Evolutionary conservation across 2,888 invertebrate species (phyloP).

Genomic region (Drosophila nr. medialis): DNA sequence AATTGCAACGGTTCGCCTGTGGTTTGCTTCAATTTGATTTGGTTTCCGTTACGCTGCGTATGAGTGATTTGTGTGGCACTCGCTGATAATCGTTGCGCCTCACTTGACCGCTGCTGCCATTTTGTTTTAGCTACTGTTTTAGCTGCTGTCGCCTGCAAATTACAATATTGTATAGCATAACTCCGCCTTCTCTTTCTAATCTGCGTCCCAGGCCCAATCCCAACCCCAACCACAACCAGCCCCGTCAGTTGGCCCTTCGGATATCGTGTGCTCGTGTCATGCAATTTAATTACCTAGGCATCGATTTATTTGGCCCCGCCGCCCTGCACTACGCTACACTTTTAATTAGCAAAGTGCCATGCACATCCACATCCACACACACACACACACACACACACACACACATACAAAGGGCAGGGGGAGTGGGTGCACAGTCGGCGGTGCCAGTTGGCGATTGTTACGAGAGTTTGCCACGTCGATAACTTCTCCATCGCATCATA

Average conservation of each 20-base stretch:
- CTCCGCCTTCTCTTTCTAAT: neutral
- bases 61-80: conserved; percentile 61
- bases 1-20: neutral
- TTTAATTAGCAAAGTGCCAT: conserved; percentile 78
- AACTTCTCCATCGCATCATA: conserved; percentile 40
- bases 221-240: neutral
- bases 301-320: conserved; percentile 74
- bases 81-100: conserved; percentile 19
- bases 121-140: conserved; percentile 61
- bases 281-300: conserved; percentile 79
- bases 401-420: neutral
- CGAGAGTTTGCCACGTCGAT: conserved; percentile 54
- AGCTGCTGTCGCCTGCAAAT: conserved; percentile 57
- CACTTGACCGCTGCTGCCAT: conserved; percentile 49
- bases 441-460: conserved; percentile 75
- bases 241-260: conserved; percentile 6
- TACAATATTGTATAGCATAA: conserved; percentile 61
- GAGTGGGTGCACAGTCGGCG: conserved; percentile 23
- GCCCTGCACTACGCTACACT: conserved; percentile 68
- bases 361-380: conserved; percentile 65
- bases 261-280: conserved; percentile 63
- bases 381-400: conserved; percentile 12
- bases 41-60: conserved; percentile 43
- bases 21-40: neutral
- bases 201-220: neutral